phyloP scores from a whole-genome alignment of 2,888 invertebrate species.

The Drosophila subquinaria region DNA sequence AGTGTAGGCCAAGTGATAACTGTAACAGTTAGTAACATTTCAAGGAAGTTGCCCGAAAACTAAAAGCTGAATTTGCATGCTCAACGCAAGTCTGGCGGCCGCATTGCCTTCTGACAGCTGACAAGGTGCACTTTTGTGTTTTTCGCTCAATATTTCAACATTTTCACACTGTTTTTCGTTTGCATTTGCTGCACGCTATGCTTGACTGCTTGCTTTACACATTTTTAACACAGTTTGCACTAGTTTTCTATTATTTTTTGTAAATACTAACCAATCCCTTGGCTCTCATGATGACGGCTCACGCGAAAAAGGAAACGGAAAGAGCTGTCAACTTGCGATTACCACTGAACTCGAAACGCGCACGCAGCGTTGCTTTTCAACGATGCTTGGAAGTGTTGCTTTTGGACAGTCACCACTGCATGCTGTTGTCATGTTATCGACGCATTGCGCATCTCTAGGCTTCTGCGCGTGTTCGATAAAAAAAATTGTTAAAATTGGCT shows the following conservation, averaged over 20 bases:
- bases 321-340: conserved; percentile 67
- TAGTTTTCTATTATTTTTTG: conserved; percentile 54
- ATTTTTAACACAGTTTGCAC: conserved; percentile 48
- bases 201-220: conserved; percentile 27
- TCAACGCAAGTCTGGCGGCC: conserved; percentile 8
- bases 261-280: conserved; percentile 91
- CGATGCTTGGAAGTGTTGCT: too few relatives aligned
- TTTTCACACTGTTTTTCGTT: conserved; percentile 15
- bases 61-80: neutral
- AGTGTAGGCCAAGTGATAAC: neutral
- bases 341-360: conserved; percentile 53
- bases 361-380: too few relatives aligned
- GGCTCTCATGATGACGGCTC: conserved; percentile 91
- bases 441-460: too few relatives aligned
- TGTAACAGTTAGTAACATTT: neutral
- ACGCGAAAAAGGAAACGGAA: conserved; percentile 86
- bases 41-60: neutral
- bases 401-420: too few relatives aligned
- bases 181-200: neutral
- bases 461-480: conserved; percentile 72
- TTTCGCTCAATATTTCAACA: conserved; percentile 23
- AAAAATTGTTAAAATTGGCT: conserved; percentile 58
- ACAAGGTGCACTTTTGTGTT: neutral
- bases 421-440: too few relatives aligned
- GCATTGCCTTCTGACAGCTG: conserved; percentile 21